Base-by-base conservation (phyloP, 2,797 vertebrate genomes). In the Alauda arvensis region DNA sequence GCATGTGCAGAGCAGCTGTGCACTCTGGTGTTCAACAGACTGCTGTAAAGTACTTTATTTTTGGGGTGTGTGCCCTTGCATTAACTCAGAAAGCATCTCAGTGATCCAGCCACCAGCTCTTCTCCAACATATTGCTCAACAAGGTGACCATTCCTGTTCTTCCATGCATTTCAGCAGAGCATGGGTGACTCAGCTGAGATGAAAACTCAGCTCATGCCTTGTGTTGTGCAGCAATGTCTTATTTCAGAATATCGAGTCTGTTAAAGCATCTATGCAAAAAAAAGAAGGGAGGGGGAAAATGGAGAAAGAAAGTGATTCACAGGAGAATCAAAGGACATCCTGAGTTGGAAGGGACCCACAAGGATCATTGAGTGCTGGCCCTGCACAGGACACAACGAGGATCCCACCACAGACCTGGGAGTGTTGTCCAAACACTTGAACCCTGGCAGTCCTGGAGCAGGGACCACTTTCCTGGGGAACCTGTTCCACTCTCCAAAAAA, bases 191-290 rank as follows among this genome's bases (percentile, higher is more conserved):
- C 15, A 39, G 49, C 28, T 67, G 53, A 20, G 16, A 12, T 10
- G 29, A 82, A 85, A 85, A 37, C 12, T 46, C 59, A 39, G 0
- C 12, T 68, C 21, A 5, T 10, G 26, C 17, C 2, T 6, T 34
- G 25, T 1, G 0, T 4, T 53, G 25, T 62, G 28, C 23, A 61
- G 4, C 1, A 2, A 6, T 7, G 3, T 8, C 40, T 17, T n/a
- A 1, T 45, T 53, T 61, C 37, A 77, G 51, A 68, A 46, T 57
- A 6, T 8, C 1, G 0, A 66, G 31, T 10, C 4, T 75, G 20
- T 42, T 57, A 48, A 28, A 33, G 8, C 20, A 77, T 5, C 28
- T 57, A 4, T 34, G 6, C 12, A 8, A 42, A 75, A 69, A 78
- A 46, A 37, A 52, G 21, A 57, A 49, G 10, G 37, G 5, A 2